Evolutionary conservation across 2,113 vertebrate genomes (phyloP).

Genomic region (Rhinopomastus cyanomelas): DNA sequence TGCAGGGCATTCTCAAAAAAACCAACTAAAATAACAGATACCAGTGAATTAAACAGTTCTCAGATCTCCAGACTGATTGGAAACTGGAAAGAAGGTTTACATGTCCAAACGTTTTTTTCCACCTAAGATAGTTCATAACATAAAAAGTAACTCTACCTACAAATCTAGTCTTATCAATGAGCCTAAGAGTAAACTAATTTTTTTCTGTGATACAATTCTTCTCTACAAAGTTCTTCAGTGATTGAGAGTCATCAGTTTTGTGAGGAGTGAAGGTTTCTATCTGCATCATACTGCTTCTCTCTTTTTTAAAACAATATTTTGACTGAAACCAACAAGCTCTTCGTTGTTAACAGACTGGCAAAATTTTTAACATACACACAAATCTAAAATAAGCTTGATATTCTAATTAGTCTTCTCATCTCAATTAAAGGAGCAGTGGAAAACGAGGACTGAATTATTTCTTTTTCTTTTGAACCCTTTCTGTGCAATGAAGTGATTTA

Average conservation of each 20-base stretch:
- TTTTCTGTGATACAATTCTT: not conserved
- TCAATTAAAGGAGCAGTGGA: not conserved
- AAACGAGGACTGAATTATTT: not conserved
- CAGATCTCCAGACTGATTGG: not conserved
- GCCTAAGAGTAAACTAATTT: not conserved
- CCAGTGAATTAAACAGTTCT: not conserved
- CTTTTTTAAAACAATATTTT: not conserved
- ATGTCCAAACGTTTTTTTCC: not conserved
- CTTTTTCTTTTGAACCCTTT: not conserved
- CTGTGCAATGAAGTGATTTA: not conserved
- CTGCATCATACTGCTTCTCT: not conserved
- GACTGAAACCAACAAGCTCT: not conserved
- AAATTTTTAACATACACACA: not conserved
- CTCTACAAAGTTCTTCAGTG: not conserved
- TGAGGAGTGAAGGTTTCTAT: not conserved
- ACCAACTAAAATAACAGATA: not conserved
- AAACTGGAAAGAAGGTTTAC: not conserved
- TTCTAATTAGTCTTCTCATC: not conserved
- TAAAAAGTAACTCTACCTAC: not conserved
- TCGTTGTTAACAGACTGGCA: not conserved
- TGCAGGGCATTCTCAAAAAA: not conserved
- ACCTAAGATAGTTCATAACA: not conserved
- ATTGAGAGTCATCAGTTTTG: not conserved
- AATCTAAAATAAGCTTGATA: not conserved
- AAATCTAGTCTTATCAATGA: not conserved